A percentile compares a stretch with the other conserved stretches of the same genome.
Conservation (phyloP, 1,140 invertebrate genomes). For the Cotesia typhae region DNA sequence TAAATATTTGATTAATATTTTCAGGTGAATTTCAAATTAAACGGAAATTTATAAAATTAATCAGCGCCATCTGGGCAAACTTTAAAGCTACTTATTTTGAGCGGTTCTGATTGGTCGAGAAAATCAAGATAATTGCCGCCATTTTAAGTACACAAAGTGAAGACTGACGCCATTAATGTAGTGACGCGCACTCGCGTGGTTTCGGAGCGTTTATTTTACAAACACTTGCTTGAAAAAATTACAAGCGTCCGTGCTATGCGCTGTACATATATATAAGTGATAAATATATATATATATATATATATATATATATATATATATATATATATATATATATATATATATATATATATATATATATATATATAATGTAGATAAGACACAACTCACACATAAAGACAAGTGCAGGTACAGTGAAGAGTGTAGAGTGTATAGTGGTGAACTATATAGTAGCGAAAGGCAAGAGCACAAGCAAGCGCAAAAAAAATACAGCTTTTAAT, state of each 20-base stretch:
- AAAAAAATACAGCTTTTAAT: constrained; percentile 48
- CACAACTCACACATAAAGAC: not conserved
- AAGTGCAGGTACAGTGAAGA: not conserved
- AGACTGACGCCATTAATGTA: not conserved
- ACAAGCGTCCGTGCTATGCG: constrained; percentile 30
- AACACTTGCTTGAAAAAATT: constrained; percentile 42
- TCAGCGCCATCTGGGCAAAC: too few relatives aligned
- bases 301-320: too few relatives aligned
- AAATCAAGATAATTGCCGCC: not conserved
- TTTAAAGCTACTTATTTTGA: too few relatives aligned
- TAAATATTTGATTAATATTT: too few relatives aligned
- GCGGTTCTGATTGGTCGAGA: too few relatives aligned
- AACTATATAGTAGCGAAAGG: too few relatives aligned
- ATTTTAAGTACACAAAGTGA: too few relatives aligned
- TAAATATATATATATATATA: not conserved
- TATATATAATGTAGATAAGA: too few relatives aligned
- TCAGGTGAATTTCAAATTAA: too few relatives aligned
- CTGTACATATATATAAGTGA: constrained; percentile 44
- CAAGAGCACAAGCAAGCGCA: constrained; percentile 12
- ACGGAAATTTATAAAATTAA: too few relatives aligned
- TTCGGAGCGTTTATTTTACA: constrained; percentile 44
- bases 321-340: too few relatives aligned
- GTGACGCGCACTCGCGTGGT: constrained; percentile 32
- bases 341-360: not conserved
- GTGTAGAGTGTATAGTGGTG: too few relatives aligned